Conservation (phyloP, 2,888 invertebrate species). For the Aporophyla nigra region DNA sequence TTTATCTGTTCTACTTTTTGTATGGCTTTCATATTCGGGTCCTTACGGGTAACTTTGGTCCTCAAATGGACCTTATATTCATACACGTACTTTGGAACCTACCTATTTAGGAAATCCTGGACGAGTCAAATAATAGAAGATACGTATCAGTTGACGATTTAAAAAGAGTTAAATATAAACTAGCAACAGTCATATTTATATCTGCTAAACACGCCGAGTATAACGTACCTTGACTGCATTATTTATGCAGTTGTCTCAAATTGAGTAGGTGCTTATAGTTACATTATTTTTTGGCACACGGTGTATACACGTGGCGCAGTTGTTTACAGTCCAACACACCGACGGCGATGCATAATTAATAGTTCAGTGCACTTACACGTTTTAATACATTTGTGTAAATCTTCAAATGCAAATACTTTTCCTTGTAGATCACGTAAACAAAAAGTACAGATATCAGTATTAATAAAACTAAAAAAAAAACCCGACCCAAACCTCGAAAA, state of each 20-base stretch:
- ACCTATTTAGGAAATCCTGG: not conserved
- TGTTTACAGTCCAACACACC: constrained; percentile 41
- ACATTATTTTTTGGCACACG: constrained; percentile 42
- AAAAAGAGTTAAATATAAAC: not conserved
- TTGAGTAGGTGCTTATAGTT: constrained; percentile 18
- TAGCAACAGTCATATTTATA: constrained; percentile 12
- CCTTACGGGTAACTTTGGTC: not conserved
- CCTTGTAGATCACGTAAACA: too few relatives aligned
- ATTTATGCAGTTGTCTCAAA: constrained; percentile 39
- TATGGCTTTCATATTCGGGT: not conserved
- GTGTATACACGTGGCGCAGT: constrained; percentile 42
- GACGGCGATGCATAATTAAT: constrained; percentile 41
- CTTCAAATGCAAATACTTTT: too few relatives aligned
- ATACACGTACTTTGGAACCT: not conserved
- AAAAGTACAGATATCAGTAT: too few relatives aligned
- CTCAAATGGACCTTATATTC: not conserved
- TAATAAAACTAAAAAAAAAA: too few relatives aligned
- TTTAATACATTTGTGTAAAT: not conserved
- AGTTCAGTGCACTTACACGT: constrained; percentile 47
- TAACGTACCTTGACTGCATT: constrained; percentile 28
- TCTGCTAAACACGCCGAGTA: constrained; percentile 12
- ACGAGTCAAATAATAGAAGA: not conserved
- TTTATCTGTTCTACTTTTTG: not conserved
- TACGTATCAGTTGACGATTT: not conserved
- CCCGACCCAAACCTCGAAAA: too few relatives aligned